A percentile compares a stretch with the other conserved stretches of the same genome.
Evolutionary conservation across 53 echinoderm and acorn worm species (phyloP).

Genomic region (Echinometra lucunter): DNA sequence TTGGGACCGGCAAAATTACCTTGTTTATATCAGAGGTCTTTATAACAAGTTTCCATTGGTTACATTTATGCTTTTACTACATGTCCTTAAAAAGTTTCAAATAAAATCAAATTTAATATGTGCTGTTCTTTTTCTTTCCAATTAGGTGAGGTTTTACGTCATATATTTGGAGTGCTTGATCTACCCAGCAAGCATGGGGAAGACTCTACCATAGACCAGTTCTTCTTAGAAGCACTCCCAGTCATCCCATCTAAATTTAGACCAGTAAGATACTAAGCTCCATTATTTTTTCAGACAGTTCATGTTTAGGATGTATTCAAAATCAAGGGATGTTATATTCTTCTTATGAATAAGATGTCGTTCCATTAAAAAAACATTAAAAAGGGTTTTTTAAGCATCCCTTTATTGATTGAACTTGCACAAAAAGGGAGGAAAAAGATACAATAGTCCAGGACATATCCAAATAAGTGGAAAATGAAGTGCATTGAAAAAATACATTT

Average conservation of each 20-base stretch:
- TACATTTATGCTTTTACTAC: background rate
- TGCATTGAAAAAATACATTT: no score
- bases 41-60: no score
- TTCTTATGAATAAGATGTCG: no score
- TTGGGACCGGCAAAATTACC: no score
- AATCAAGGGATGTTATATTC: no score
- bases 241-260: slow-evolving; percentile 92
- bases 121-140: background rate
- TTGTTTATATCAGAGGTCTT: no score
- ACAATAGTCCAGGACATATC: no score
- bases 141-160: slow-evolving; percentile 57
- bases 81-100: background rate
- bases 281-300: background rate
- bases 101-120: background rate
- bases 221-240: slow-evolving; percentile 90
- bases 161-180: slow-evolving; percentile 70
- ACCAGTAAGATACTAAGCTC: slow-evolving; percentile 79
- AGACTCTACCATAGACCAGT: slow-evolving; percentile 76
- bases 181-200: slow-evolving; percentile 7
- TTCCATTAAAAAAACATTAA: no score
- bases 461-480: no score
- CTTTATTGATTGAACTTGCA: no score
- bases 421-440: no score
- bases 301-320: background rate
- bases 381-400: no score